These are phyloP conservation scores for Pungitius pungitius DNA, from an alignment of 2,113 vertebrate species.

Conservation along the genomic window DNA sequence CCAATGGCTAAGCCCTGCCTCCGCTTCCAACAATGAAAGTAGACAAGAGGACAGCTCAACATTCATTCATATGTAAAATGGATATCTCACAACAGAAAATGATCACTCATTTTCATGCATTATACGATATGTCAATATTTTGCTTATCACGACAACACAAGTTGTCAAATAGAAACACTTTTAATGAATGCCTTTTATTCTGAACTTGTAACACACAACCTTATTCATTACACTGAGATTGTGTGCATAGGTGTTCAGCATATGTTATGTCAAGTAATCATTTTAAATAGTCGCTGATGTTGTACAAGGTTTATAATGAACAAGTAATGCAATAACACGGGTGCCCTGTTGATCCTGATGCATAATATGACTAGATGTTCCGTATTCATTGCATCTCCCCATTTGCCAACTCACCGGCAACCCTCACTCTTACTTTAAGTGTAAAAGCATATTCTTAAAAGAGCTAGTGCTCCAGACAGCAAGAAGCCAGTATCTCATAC, in stretches of 20 bases:
- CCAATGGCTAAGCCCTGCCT: too few species aligned
- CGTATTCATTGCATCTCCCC: slow-evolving; percentile 56
- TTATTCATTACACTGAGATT: not conserved
- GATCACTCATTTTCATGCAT: too few species aligned
- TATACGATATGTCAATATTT: too few species aligned
- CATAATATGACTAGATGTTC: slow-evolving; percentile 37
- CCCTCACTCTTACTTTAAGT: slow-evolving; percentile 52
- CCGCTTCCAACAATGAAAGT: too few species aligned
- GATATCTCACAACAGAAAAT: too few species aligned
- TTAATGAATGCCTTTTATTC: not conserved
- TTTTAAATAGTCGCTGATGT: slow-evolving; percentile 23
- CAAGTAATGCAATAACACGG: slow-evolving; percentile 47
- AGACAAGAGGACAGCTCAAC: too few species aligned
- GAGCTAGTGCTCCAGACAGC: slow-evolving; percentile 42
- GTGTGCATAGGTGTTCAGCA: not conserved
- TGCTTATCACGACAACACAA: too few species aligned
- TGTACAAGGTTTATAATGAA: slow-evolving; percentile 47
- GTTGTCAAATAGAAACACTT: not conserved
- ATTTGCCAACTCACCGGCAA: slow-evolving; percentile 39
- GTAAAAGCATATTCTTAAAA: slow-evolving; percentile 54
- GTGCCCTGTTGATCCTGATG: slow-evolving; percentile 43
- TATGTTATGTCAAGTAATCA: slow-evolving; percentile 15
- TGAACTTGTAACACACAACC: not conserved
- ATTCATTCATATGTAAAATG: too few species aligned
- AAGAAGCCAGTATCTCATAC: slow-evolving; percentile 57